Evolutionary conservation across 2,888 invertebrate species (phyloP).

Genomic region (Oxytorus armatus): DNA sequence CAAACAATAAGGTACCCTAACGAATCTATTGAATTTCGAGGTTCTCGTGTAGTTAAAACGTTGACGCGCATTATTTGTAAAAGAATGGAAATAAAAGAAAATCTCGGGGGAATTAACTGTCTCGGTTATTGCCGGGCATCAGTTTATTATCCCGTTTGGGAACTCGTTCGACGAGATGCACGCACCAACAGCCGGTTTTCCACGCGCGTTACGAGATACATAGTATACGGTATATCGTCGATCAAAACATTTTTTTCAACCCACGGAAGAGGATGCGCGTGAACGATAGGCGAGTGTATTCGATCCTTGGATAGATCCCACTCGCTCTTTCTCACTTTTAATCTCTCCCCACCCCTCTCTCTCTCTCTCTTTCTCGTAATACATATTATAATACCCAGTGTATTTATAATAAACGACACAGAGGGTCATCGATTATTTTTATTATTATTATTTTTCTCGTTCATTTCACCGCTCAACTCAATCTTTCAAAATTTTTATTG

Average conservation of each 20-base stretch:
- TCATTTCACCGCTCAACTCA: not conserved
- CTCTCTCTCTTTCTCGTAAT: constrained; percentile 7
- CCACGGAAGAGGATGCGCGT: constrained; percentile 59
- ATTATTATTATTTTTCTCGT: too few species aligned
- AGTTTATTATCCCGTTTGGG: constrained; percentile 67
- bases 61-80: constrained; percentile 13
- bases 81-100: constrained; percentile 1
- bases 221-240: constrained; percentile 62
- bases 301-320: constrained; percentile 39
- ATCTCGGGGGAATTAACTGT: constrained; percentile 60
- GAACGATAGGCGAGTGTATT: constrained; percentile 41
- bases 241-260: constrained; percentile 57
- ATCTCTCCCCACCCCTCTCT: not conserved
- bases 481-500: constrained; percentile 50
- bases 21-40: constrained; percentile 24
- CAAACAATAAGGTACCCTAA: not conserved
- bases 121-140: constrained; percentile 66
- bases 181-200: constrained; percentile 48
- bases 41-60: constrained; percentile 28
- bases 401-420: constrained; percentile 18
- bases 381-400: constrained; percentile 1
- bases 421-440: constrained; percentile 34
- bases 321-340: not conserved
- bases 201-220: constrained; percentile 31
- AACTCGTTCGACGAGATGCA: constrained; percentile 61